Conservation (phyloP, 1,140 invertebrate genomes). For the Acromyrmex echinatior region DNA sequence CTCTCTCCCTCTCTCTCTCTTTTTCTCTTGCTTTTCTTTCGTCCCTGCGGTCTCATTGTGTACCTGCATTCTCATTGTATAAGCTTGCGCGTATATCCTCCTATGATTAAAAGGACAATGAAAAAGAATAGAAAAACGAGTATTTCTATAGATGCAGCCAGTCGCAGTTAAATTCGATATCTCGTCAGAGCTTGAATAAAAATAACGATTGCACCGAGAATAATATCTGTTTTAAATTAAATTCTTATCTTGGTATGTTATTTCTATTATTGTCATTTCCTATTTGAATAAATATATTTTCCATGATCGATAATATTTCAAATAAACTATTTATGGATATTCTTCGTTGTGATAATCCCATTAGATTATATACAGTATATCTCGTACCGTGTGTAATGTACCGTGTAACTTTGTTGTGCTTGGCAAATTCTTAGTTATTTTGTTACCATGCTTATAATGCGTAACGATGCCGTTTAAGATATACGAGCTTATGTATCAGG, state of each 20-base stretch:
- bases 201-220: slow-evolving; percentile 18
- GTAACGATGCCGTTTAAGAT: slow-evolving; percentile 58
- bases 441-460: slow-evolving; percentile 53
- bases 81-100: slow-evolving; percentile 56
- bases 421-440: slow-evolving; percentile 54
- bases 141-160: slow-evolving; percentile 1
- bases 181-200: slow-evolving; percentile 19
- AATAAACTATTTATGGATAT: slow-evolving; percentile 12
- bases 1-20: not conserved
- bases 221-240: slow-evolving; percentile 16
- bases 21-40: not conserved
- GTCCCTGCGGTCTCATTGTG: slow-evolving; percentile 40
- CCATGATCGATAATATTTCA: not conserved
- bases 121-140: not conserved
- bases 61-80: slow-evolving; percentile 64
- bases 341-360: not conserved
- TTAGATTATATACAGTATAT: not conserved
- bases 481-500: slow-evolving; percentile 54
- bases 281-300: slow-evolving; percentile 1
- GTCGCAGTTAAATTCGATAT: slow-evolving; percentile 30
- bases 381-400: slow-evolving; percentile 13
- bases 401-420: slow-evolving; percentile 34
- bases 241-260: not conserved
- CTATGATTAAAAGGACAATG: slow-evolving; percentile 39
- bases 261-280: slow-evolving; percentile 8